Evolutionary conservation across 2,888 invertebrate genomes (phyloP).

Genomic region (Eupithecia centaureata): DNA sequence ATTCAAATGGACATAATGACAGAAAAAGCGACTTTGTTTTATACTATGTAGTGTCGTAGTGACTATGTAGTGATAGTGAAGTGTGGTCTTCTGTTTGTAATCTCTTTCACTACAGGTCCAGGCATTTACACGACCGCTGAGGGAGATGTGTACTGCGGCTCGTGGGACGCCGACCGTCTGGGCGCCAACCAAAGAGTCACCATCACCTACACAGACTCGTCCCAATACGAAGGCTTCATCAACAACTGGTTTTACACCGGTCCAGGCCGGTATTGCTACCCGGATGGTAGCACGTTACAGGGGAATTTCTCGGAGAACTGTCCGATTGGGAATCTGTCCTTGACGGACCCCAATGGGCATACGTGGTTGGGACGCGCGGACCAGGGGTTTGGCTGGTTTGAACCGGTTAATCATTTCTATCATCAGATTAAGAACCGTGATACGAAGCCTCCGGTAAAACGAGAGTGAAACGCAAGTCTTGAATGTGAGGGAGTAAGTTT

Average conservation of each 20-base stretch:
- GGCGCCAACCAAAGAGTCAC: slow-evolving; percentile 56
- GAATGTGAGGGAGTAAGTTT: not conserved
- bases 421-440: slow-evolving; percentile 52
- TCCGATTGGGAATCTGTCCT: slow-evolving; percentile 69
- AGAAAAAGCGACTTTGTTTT: no score
- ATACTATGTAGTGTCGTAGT: no score
- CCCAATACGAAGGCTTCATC: slow-evolving; percentile 77
- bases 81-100: no score
- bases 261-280: slow-evolving; percentile 77
- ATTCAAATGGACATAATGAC: no score
- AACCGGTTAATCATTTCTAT: slow-evolving; percentile 74
- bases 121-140: slow-evolving; percentile 85
- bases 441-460: not conserved
- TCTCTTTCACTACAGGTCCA: slow-evolving; percentile 55
- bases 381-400: slow-evolving; percentile 68
- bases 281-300: slow-evolving; percentile 75
- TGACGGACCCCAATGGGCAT: slow-evolving; percentile 81
- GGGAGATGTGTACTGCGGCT: slow-evolving; percentile 82
- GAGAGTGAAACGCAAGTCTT: no score
- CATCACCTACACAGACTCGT: slow-evolving; percentile 75
- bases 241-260: slow-evolving; percentile 78
- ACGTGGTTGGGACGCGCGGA: slow-evolving; percentile 80
- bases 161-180: slow-evolving; percentile 81
- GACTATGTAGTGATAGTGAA: no score
- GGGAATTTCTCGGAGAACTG: slow-evolving; percentile 80